phyloP scores from a whole-genome alignment of 2,888 invertebrate genomes.

The Trypoxylon attenuatum region DNA sequence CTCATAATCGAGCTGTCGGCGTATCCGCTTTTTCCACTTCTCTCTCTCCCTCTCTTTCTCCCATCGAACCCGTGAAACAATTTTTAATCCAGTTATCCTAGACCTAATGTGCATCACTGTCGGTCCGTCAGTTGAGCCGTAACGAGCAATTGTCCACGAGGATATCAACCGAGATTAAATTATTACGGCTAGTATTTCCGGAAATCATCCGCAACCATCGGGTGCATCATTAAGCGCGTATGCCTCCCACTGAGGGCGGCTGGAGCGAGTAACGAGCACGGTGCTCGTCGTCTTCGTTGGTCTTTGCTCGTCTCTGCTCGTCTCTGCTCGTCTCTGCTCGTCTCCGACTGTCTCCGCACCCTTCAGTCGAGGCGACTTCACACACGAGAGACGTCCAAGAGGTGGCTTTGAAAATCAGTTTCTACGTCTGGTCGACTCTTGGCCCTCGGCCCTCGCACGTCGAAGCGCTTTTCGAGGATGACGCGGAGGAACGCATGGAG shows the following conservation, averaged over 20 bases:
- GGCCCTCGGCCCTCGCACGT: not conserved
- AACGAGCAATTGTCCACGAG: not conserved
- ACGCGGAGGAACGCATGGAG: conserved; percentile 15
- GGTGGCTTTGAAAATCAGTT: conserved; percentile 19
- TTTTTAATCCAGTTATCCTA: too few relatives aligned
- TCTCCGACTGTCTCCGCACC: not conserved
- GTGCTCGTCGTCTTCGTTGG: not conserved
- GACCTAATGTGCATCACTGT: too few relatives aligned
- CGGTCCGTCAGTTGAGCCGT: not conserved
- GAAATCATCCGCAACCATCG: not conserved
- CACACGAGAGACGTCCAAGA: conserved; percentile 7
- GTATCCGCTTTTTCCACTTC: too few relatives aligned
- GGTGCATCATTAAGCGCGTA: conserved; percentile 5
- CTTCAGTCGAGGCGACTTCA: not conserved
- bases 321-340: too few relatives aligned
- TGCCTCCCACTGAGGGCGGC: conserved; percentile 2
- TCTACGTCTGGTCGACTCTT: conserved; percentile 6
- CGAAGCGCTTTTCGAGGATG: conserved; percentile 17
- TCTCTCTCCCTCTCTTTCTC: too few relatives aligned
- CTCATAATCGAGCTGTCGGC: too few relatives aligned
- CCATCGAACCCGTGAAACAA: too few relatives aligned
- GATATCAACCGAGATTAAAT: not conserved
- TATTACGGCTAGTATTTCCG: not conserved
- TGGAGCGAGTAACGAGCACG: conserved; percentile 6
- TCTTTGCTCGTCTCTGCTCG: too few relatives aligned